Evolutionary conservation across 1,140 invertebrate genomes (phyloP).

Genomic region (Aphaenogaster floridana): DNA sequence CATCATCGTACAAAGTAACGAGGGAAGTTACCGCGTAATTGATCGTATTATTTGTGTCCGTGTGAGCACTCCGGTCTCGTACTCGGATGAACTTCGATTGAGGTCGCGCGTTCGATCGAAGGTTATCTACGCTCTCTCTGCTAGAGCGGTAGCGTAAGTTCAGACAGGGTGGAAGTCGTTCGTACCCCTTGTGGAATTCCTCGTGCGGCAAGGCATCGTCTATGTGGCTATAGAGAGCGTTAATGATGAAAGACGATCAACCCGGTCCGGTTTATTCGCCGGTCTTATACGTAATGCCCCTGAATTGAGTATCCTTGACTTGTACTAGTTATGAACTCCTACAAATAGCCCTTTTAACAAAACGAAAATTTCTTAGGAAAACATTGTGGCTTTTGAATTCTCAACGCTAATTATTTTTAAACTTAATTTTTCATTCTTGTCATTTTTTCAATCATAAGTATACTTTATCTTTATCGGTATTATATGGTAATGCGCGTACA

Average conservation of each 20-base stretch:
- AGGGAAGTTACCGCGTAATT: constrained; percentile 56
- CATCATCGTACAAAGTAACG: constrained; percentile 46
- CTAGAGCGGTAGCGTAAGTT: constrained; percentile 55
- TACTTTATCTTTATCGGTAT: not conserved
- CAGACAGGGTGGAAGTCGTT: constrained; percentile 58
- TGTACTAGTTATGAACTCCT: not conserved
- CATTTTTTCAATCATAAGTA: not conserved
- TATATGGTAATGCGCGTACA: not conserved
- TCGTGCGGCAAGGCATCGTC: constrained; percentile 26
- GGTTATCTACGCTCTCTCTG: constrained; percentile 51
- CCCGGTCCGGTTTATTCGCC: constrained; percentile 17
- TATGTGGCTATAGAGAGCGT: constrained; percentile 54
- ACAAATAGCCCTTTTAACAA: not conserved
- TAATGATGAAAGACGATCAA: constrained; percentile 70
- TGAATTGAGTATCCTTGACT: not conserved
- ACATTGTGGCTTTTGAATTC: not conserved
- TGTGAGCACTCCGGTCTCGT: constrained; percentile 42
- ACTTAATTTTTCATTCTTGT: not conserved
- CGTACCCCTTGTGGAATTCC: constrained; percentile 62
- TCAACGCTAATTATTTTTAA: not conserved
- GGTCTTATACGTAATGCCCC: not conserved
- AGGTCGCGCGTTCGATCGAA: constrained; percentile 70
- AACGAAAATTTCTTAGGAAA: not conserved
- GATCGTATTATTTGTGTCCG: constrained; percentile 62
- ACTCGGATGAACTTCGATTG: constrained; percentile 67